Conservation (phyloP, 2,888 invertebrate species). For the Eupithecia abbreviata region DNA sequence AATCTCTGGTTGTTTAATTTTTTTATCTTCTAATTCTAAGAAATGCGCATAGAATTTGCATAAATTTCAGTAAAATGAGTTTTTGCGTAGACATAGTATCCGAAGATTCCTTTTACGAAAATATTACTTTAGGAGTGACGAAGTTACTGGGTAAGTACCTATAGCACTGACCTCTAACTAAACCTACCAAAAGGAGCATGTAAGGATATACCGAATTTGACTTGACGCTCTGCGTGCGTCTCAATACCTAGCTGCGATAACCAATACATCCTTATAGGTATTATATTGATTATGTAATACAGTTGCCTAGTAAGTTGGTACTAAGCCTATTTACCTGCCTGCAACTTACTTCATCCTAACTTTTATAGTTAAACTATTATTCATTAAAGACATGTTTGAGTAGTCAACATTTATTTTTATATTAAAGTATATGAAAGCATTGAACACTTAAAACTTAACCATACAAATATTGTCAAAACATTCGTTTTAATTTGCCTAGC, state of each 20-base stretch:
- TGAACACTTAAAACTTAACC: background rate
- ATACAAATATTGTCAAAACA: background rate
- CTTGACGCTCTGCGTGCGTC: no score
- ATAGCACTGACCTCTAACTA: background rate
- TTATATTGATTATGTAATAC: background rate
- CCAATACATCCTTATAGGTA: no score
- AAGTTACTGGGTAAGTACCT: conserved; percentile 81
- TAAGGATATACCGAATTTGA: no score
- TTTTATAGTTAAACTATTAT: no score
- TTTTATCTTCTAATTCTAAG: background rate
- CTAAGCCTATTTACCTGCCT: no score
- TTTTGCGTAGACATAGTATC: conserved; percentile 88
- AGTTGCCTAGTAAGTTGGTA: background rate
- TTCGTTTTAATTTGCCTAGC: background rate
- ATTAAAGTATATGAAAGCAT: background rate
- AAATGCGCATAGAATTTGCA: background rate
- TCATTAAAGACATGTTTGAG: background rate
- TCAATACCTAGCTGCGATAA: no score
- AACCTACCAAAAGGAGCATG: background rate
- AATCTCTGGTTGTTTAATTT: background rate
- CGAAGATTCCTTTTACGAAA: conserved; percentile 89
- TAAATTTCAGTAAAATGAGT: conserved; percentile 77
- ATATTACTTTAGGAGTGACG: conserved; percentile 87
- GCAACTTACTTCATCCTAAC: no score
- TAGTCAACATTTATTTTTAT: background rate